Evolutionary conservation across 2,113 vertebrate genomes (phyloP), one percentile per base, ranked within the genome.

Genomic region (Hippocampus barbouri): DNA sequence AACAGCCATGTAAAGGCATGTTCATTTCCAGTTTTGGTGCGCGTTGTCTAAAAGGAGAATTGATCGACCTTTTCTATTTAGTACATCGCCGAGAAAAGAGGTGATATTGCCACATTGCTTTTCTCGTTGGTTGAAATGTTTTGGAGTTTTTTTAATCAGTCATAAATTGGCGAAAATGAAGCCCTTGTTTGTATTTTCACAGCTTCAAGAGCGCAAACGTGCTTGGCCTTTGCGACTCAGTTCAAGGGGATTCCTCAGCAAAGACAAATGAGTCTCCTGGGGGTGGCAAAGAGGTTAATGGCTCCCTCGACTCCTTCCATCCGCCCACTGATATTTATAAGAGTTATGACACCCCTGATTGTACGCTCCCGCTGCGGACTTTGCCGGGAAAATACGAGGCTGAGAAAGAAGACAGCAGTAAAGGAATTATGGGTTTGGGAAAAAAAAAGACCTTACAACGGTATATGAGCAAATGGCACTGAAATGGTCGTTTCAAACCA

Each of bases 211-310:
- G 88, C 88, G 85, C 78, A 71, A 60, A 56, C 89, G 83, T 89
- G 84, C 83, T 25, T 66, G 77, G 90, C 73, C 77, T 79, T 76
- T 86, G 74, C 85, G 91, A 93, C 81, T 88, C 69, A 91, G 85
- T 83, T 94, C 86, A 90, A 85, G 87, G 74, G 61, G 81, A 92
- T 94, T 94, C 90, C 83, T 92, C 88, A 83, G 88, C 91, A 84
- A 74, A 41, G 88, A 93, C 67, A 87, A 90, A 93, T 90, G 88
- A 88, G 86, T 92, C 91, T 85, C 14, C 11, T 68, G 66, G 76
- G 91, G 66, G 27, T 74, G 74, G 86, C 73, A 88, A 89, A 90
- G 86, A 68, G 72, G 54, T 60, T 45, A 79, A 82, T 91, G 88
- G 85, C 91, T 77, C 77, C 86, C 66, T 81, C 69, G 12, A 76